Base-by-base conservation (phyloP, 2,888 invertebrate species). In the Cheilosia pagana region DNA sequence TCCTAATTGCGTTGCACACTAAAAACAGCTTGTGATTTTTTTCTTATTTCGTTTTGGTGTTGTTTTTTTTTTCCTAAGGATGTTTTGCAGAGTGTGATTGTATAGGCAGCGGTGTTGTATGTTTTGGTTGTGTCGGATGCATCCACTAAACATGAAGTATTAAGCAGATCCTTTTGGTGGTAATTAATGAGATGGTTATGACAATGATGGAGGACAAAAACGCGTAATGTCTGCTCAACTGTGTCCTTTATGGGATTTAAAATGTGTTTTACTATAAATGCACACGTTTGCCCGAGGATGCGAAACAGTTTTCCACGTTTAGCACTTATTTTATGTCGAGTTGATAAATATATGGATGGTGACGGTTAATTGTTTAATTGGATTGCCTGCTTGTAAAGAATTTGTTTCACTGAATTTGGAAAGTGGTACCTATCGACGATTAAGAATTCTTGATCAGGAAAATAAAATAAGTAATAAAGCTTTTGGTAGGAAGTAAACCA, bases 221-320 rank as follows among this genome's bases (percentile, higher is more conserved):
- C 59, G 75, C 79, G 53, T 85, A 79, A 85, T 85, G 79, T 75
- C 45, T 79, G 60, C 70, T 85, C 55, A 70, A 79, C 28, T 65
- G 28, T 65, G 79, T 85, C 65, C 79, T 85, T 85, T 85, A 75
- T 85, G 75, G 31, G 35, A 75, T 79, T 85, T 85, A 85, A 85
- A 85, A 79, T 85, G 79, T 85, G 83, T 85, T 85, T 85, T 85
- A 75, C 75, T 85, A 75, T 85, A 85, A 85, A 71, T 75, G 83
- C 83, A 67, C 63, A 25, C n/a, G n/a, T 70, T 53, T 53, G 83
- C 83, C 83, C 65, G 63, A 53, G 75, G 83, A 71, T 70, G 59
- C 59, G 23, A 78, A 85, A 75, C 83, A 79, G 65, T 85, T 85
- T 85, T 75, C 53, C 19, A 70, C 53, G 39, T 85, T 79, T 75